phyloP scores from a whole-genome alignment of 2,888 invertebrate genomes.

The Ganaspis brasiliensis region DNA sequence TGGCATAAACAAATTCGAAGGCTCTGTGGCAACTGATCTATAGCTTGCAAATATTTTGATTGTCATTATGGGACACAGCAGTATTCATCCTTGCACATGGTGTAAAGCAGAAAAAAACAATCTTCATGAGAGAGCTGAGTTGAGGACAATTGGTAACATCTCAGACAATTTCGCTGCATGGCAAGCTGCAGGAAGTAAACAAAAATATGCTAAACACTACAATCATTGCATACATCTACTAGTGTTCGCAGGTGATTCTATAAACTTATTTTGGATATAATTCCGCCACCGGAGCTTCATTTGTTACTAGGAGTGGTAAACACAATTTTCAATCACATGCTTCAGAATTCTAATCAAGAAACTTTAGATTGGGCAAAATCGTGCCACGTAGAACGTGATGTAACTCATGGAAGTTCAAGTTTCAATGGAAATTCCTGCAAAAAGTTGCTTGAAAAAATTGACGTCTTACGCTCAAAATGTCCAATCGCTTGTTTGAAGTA shows the following conservation, averaged over 20 bases:
- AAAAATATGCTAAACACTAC: conserved; percentile 25
- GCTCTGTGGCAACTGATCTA: conserved; percentile 46
- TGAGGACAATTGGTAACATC: conserved; percentile 42
- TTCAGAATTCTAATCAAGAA: conserved; percentile 33
- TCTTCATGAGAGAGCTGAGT: conserved; percentile 20
- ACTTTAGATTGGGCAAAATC: conserved; percentile 30
- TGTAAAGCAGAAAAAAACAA: conserved; percentile 44
- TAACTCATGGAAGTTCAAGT: conserved; percentile 28
- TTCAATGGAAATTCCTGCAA: conserved; percentile 16
- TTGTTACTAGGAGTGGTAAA: conserved; percentile 4
- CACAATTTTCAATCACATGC: conserved; percentile 14
- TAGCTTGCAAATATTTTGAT: conserved; percentile 47
- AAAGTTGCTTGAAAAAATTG: conserved; percentile 27
- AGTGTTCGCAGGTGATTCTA: conserved; percentile 10
- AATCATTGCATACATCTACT: conserved; percentile 27
- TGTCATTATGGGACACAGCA: conserved; percentile 48
- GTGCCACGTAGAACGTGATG: conserved; percentile 35
- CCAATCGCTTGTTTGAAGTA: conserved; percentile 19
- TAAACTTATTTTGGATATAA: conserved; percentile 39
- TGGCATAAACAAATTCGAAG: conserved; percentile 43
- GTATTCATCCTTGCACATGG: conserved; percentile 44
- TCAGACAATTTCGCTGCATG: conserved; percentile 16
- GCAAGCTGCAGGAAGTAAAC: conserved; percentile 26
- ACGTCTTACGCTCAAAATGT: conserved; percentile 23
- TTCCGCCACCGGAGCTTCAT: conserved; percentile 10